Evolutionary conservation across 2,797 vertebrate species (phyloP).

Genomic region (Phoebastria nigripes): DNA sequence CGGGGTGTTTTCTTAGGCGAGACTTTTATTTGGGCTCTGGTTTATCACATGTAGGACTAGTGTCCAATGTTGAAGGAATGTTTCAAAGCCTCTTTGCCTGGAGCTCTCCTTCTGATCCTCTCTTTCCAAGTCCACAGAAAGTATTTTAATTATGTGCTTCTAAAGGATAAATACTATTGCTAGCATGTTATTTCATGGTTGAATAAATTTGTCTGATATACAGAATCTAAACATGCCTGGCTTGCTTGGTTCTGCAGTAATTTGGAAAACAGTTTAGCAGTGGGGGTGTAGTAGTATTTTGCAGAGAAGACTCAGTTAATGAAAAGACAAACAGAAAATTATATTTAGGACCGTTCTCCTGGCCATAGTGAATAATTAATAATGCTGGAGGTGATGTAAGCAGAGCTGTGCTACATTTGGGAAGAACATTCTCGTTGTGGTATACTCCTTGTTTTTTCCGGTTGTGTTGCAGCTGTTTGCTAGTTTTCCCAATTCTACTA

Average conservation of each 20-base stretch:
- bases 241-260: not conserved
- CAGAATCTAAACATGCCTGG: not conserved
- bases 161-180: not conserved
- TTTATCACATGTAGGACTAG: not conserved
- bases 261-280: not conserved
- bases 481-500: not conserved
- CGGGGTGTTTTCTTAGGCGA: not conserved
- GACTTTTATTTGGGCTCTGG: not conserved
- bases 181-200: not conserved
- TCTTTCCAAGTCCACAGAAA: not conserved
- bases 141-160: not conserved
- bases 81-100: not conserved
- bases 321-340: conserved; percentile 6
- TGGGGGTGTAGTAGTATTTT: not conserved
- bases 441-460: conserved; percentile 8
- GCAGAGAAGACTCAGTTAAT: not conserved
- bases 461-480: conserved; percentile 8
- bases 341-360: not conserved
- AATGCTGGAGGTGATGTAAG: conserved; percentile 36
- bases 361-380: conserved; percentile 42
- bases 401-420: conserved; percentile 32
- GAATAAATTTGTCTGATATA: not conserved
- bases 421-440: conserved; percentile 32
- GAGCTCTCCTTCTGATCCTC: not conserved
- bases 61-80: not conserved